Evolutionary conservation across 2,888 invertebrate genomes (phyloP), one percentile per base, ranked within the genome.

Genomic region (Carabus problematicus): DNA sequence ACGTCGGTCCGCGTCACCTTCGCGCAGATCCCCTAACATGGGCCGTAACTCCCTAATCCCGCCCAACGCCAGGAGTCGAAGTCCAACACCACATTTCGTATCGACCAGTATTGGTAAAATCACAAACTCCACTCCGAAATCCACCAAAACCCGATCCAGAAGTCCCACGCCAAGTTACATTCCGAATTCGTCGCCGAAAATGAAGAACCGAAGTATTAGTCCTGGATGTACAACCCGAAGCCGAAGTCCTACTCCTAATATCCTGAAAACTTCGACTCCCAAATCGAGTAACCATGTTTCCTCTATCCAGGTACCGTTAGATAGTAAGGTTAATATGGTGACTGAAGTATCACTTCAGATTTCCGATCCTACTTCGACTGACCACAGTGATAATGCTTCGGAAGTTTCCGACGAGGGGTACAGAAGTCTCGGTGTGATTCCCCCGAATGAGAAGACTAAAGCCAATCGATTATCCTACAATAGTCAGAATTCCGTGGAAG

Each of bases 321-420:
- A 83, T 77, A 72, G 78, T 77, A 76, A 77, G 71, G 75, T 76
- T 56, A 75, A 73, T 8, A 78, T 84, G 70, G 85, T 84, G 71
- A 81, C 83, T 2, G 84, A 84, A 74, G 80, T 83, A 1, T 78
- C 77, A 18, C 72, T 82, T 18, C 80, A 80, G 71, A 75, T 75
- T 75, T 16, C 73, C 71, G 71, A 78, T 74, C 59, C 78, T 74
- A 14, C 73, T 43, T 71, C 73, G 43, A 80, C 81, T 11, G 77
- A 89, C 72, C 88, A 89, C 8, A 90, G 92, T 64, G 92, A 93
- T 78, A 92, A 92, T 74, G 91, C 92, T 8, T 92, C 92, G 69
- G 93, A 93, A 79, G 91, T 93, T 19, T 93, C 92, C 29, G 93
- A 93, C 79, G 93, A 93, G 77, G 93, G 93, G 0, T 93, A 93